Evolutionary conservation across 2,113 vertebrate species (phyloP), one percentile per base, ranked within the genome.

Genomic region (Vulpes vulpes): DNA sequence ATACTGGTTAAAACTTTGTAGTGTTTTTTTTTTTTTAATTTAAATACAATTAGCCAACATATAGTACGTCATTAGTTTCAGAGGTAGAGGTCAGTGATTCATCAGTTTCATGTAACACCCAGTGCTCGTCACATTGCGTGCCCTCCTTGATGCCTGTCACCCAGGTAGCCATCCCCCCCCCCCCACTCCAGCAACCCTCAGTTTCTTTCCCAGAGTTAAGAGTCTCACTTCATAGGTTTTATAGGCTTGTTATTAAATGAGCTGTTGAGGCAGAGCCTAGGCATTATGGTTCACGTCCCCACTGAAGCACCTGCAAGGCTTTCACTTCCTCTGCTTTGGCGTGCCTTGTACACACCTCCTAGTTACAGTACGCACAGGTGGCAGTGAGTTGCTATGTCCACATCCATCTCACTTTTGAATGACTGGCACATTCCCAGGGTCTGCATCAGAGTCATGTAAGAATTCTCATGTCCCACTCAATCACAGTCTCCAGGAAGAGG

Each of bases 261-360:
- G 71, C 25, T 20, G 12, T 32, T n/a, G 51, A n/a, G 20, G 60
- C 30, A 67, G 4, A 38, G 43, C 20, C 17, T 53, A 38, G 30
- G 4, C 11, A 16, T 30, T 30, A 2, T 5, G 20, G 0, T 20
- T 90, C 14, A 3, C 1, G 53, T 71, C 19, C 11, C 69, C 1
- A 2, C 8, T 22, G 57, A 69, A n/a, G 38, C 2, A 16, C 8
- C 43, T 51, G 19, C 27, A 23, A 51, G 62, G 59, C 64, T 84
- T 67, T n/a, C 19, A 7, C 20, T 35, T 83, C 20, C 35, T 74
- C 27, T 7, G 35, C 65, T n/a, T 89, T 1, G 0, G 35, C 22
- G 71, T 15, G 38, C 11, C 55, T 79, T 8, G 32, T 17, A 3
- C 30, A 27, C 11, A 20, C 27, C 3, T 60, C 38, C 53, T 8